Evolutionary conservation across 2,888 invertebrate genomes (phyloP).

Genomic region (Caenorhabditis sp.): DNA sequence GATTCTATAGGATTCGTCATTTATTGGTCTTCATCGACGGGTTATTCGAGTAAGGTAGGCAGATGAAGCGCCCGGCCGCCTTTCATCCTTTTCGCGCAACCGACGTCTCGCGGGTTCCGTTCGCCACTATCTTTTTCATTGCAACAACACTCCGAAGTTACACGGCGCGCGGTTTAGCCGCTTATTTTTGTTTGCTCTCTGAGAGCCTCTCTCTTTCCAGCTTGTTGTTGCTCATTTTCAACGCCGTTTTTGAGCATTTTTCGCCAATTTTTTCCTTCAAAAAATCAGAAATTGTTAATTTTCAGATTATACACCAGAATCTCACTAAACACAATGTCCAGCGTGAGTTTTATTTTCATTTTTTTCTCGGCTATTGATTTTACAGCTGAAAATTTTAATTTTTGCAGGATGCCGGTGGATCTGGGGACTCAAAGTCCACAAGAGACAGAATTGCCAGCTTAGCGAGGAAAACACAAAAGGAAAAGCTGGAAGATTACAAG

Average conservation of each 20-base stretch:
- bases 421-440: not conserved
- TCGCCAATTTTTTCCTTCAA: not conserved
- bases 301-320: conserved; percentile 3
- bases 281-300: not conserved
- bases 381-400: not conserved
- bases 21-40: conserved; percentile 65
- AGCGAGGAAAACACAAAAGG: not conserved
- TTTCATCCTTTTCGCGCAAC: not conserved
- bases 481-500: conserved; percentile 5
- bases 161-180: not conserved
- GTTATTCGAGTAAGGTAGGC: conserved; percentile 65
- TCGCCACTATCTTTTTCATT: conserved; percentile 5
- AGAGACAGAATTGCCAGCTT: not conserved
- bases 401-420: too few relatives aligned
- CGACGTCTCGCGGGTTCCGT: conserved; percentile 42
- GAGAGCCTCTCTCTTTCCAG: not conserved
- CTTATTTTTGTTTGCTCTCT: not conserved
- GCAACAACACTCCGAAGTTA: conserved; percentile 21
- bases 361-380: too few relatives aligned
- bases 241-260: not conserved
- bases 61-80: conserved; percentile 23
- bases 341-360: too few relatives aligned
- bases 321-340: not conserved
- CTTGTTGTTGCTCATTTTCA: not conserved
- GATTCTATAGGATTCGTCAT: conserved; percentile 64